Base-by-base conservation (phyloP, 2,797 vertebrate genomes). In the Molossus alvarezi region DNA sequence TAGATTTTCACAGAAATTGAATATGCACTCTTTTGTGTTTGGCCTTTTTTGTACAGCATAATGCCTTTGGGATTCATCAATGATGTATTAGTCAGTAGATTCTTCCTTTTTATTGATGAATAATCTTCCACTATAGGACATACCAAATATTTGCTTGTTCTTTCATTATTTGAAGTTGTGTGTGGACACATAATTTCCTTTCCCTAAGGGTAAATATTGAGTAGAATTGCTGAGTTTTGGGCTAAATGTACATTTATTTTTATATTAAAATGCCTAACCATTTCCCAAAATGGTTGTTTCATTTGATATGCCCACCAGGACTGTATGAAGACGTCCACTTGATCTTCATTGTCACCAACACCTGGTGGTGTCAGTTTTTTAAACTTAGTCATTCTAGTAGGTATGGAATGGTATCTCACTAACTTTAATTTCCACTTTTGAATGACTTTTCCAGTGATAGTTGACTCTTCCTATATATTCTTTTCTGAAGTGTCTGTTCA, bases 161-260 rank as follows among this genome's bases (percentile, higher is more conserved):
- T 72, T 94, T 73, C 45, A 84, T 55, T 88, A 83, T 69, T 79
- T 90, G 45, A 94, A 91, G 48, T 91, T 85, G 51, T 89, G 6
- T 57, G n/a, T 65, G 4, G 29, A 80, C 5, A 58, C 55, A 76
- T 27, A 73, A 95, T 58, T 72, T 79, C 14, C n/a, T 27, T 65
- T 84, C 14, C 13, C 33, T 69, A 62, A 33, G 12, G 9, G 29
- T 45, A 83, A 88, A 88, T 83, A 95, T 14, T 84, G 15, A 62
- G 25, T 11, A 76, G 33, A 37, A 69, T 48, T 57, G 9, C 55
- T 77, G 76, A 87, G 11, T 14, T 82, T 10, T 69, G 71, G n/a
- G 71, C 18, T 62, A 75, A 71, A 55, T 55, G 12, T 60, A 51
- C 29, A 1, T 51, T 83, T 25, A 62, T 64, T 69, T 85, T 67